Percentiles rank a stretch among this genome's conserved stretches.
These are phyloP conservation scores for Sebastes goodei DNA, from an alignment of 2,797 vertebrate genomes.

Conservation along the genomic window DNA sequence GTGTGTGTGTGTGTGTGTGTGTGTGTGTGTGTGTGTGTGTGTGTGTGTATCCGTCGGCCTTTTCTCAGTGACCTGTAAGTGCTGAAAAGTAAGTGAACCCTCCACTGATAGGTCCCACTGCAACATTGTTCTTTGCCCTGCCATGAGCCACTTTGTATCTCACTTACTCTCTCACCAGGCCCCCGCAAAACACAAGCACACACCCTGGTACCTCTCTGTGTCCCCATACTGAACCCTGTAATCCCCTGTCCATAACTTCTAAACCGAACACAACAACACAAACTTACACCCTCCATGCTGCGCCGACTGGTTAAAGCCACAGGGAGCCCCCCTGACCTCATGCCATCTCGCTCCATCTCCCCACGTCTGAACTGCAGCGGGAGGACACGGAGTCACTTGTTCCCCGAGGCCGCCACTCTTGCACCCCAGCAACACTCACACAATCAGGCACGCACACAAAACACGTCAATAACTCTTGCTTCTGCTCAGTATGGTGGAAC, in stretches of 20 bases:
- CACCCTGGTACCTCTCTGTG: slow-evolving; percentile 8
- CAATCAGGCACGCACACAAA: neutral
- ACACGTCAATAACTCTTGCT: neutral
- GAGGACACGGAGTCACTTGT: slow-evolving; percentile 39
- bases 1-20: neutral
- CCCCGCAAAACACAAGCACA: neutral
- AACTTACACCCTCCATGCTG: slow-evolving; percentile 24
- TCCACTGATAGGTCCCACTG: slow-evolving; percentile 21
- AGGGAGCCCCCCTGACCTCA: slow-evolving; percentile 43
- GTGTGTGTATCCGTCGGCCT: neutral
- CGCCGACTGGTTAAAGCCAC: slow-evolving; percentile 34
- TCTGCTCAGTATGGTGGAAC: neutral
- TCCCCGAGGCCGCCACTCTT: slow-evolving; percentile 12
- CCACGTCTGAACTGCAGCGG: slow-evolving; percentile 36
- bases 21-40: neutral
- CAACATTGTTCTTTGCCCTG: neutral
- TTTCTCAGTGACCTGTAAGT: slow-evolving; percentile 18
- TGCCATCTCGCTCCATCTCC: slow-evolving; percentile 22
- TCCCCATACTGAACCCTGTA: slow-evolving; percentile 43
- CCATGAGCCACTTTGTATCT: slow-evolving; percentile 22
- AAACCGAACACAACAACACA: slow-evolving; percentile 34
- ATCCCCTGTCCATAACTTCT: slow-evolving; percentile 33
- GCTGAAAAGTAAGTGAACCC: slow-evolving; percentile 25
- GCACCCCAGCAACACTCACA: neutral
- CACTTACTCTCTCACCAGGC: slow-evolving; percentile 24